phyloP scores from a whole-genome alignment of 1,140 invertebrate species.

The Ceratina australensis region DNA sequence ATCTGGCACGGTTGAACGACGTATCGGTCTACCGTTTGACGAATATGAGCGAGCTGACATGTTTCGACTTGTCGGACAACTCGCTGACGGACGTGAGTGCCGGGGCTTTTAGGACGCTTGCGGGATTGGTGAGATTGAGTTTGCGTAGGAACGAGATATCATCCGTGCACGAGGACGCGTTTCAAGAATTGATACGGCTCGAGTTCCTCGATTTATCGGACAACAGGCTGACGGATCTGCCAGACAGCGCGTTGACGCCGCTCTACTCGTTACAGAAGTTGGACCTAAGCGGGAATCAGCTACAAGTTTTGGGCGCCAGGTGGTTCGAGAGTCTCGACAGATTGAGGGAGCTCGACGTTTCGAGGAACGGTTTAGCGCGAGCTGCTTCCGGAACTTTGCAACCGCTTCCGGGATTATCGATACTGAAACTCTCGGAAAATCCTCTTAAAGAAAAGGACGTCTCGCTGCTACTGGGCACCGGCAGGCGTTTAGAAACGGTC shows the following conservation, averaged over 20 bases:
- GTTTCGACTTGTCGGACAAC: conserved; percentile 83
- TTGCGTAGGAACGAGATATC: conserved; percentile 80
- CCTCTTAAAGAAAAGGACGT: conserved; percentile 82
- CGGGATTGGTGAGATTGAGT: conserved; percentile 78
- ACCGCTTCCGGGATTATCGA: conserved; percentile 87
- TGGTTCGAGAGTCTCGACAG: conserved; percentile 84
- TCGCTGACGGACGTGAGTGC: conserved; percentile 63
- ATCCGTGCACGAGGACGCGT: conserved; percentile 79
- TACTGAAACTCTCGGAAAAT: conserved; percentile 88
- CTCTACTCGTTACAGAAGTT: conserved; percentile 84
- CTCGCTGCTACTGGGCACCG: conserved; percentile 84
- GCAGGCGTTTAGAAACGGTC: conserved; percentile 86
- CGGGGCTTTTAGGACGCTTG: conserved; percentile 69
- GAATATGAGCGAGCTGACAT: conserved; percentile 66
- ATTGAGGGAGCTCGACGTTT: conserved; percentile 89
- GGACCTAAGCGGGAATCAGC: conserved; percentile 85
- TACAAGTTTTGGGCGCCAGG: conserved; percentile 80
- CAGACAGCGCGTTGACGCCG: conserved; percentile 80
- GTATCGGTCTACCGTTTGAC: conserved; percentile 46
- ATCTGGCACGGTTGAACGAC: conserved; percentile 72
- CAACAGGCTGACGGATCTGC: conserved; percentile 83
- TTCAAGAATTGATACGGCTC: conserved; percentile 75
- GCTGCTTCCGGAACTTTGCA: conserved; percentile 87
- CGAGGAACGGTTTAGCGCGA: conserved; percentile 86
- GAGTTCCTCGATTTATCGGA: conserved; percentile 83